Evolutionary conservation across 2,113 vertebrate genomes (phyloP).

Genomic region (Nannobrachium achirus): DNA sequence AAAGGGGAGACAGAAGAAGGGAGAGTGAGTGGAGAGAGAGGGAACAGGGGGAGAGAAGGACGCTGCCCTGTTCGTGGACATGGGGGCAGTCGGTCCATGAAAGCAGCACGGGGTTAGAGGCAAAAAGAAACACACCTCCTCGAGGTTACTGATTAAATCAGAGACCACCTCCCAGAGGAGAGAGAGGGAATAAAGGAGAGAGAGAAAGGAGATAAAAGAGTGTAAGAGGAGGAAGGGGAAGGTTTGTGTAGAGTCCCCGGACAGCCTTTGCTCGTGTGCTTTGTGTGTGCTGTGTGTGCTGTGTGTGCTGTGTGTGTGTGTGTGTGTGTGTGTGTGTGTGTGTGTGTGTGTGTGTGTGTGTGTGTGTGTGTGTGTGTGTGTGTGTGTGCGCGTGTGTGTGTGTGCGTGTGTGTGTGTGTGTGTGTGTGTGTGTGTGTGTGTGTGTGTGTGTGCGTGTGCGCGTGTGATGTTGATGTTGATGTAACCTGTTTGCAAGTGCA

Average conservation of each 20-base stretch:
- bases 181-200: background rate
- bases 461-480: too few relatives aligned
- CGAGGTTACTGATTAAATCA: conserved; percentile 51
- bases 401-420: conserved; percentile 19
- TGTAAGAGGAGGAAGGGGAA: background rate
- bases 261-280: background rate
- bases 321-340: background rate
- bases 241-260: conserved; percentile 1
- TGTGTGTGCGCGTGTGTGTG: conserved; percentile 17
- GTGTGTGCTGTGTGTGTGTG: background rate
- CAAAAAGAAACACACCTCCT: conserved; percentile 19
- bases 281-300: background rate
- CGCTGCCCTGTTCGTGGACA: conserved; percentile 11
- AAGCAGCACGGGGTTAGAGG: conserved; percentile 27
- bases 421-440: conserved; percentile 26
- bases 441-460: background rate
- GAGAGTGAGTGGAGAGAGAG: conserved; percentile 13
- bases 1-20: conserved; percentile 10
- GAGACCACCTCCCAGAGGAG: conserved; percentile 18
- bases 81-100: conserved; percentile 29
- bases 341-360: background rate
- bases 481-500: too few relatives aligned
- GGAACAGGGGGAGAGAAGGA: conserved; percentile 21
- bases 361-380: background rate
- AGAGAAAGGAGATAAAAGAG: background rate